phyloP scores from a whole-genome alignment of 1,140 invertebrate species.

The Sinonovacula constricta region DNA sequence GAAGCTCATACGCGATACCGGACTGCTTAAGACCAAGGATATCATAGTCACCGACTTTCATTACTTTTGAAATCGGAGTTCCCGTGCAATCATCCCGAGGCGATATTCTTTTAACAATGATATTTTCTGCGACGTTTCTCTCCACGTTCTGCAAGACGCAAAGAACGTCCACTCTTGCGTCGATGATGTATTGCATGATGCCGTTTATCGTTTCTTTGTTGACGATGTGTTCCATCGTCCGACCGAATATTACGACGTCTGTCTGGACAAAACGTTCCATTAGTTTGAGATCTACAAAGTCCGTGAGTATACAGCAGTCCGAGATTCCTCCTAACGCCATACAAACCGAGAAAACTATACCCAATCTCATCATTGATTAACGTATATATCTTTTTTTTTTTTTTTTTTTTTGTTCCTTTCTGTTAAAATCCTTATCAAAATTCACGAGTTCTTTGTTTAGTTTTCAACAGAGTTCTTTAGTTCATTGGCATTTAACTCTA shows the following conservation, averaged over 20 bases:
- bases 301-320: background rate
- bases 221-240: background rate
- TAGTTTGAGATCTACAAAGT: constrained; percentile 18
- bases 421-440: too few species aligned
- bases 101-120: constrained; percentile 10
- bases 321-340: too few species aligned
- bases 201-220: background rate
- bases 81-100: constrained; percentile 33
- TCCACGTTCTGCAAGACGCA: constrained; percentile 19
- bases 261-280: constrained; percentile 24
- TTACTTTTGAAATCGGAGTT: background rate
- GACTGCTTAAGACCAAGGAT: constrained; percentile 14
- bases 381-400: background rate
- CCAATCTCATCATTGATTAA: background rate
- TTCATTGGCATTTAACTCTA: too few species aligned
- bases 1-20: background rate
- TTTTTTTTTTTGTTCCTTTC: background rate
- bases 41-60: constrained; percentile 34
- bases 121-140: background rate
- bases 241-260: constrained; percentile 18
- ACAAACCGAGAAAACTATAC: too few species aligned
- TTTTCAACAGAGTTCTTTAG: too few species aligned
- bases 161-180: constrained; percentile 22
- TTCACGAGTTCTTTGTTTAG: too few species aligned
- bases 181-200: constrained; percentile 7